These are phyloP conservation scores for Axea sp. DNA, from an alignment of 2,888 invertebrate genomes.

Conservation along the genomic window DNA sequence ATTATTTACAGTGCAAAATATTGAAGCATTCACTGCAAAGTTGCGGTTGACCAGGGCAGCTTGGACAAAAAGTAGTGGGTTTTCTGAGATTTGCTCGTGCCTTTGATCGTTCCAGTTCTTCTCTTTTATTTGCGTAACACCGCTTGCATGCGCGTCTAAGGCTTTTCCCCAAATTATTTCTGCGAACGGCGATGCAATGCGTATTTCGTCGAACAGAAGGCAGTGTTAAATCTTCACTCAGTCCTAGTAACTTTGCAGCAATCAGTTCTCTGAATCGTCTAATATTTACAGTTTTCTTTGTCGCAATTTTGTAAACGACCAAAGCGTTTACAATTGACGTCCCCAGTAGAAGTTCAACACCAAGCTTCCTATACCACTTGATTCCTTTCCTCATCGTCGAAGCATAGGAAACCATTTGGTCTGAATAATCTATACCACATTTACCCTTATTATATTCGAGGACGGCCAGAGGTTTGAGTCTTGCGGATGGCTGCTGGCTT, in stretches of 20 bases:
- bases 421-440: constrained; percentile 1
- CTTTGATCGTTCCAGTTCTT: neutral
- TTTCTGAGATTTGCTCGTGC: neutral
- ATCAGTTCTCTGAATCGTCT: too few species aligned
- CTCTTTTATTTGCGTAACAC: neutral
- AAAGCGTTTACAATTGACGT: neutral
- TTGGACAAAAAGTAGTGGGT: neutral
- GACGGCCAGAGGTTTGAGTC: constrained; percentile 1
- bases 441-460: neutral
- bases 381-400: neutral
- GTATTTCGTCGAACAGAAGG: neutral
- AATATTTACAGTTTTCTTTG: too few species aligned
- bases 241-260: too few species aligned
- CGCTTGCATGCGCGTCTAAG: constrained; percentile 1
- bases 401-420: neutral
- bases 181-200: neutral
- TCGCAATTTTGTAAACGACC: neutral
- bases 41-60: neutral
- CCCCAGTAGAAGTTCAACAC: neutral
- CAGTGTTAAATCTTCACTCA: neutral
- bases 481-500: constrained; percentile 32
- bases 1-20: neutral
- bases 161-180: neutral
- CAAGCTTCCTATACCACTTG: neutral
- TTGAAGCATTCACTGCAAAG: neutral